A percentile compares a stretch with the other conserved stretches of the same genome.
phyloP scores from a whole-genome alignment of 2,888 invertebrate species.

The Macaria liturata region DNA sequence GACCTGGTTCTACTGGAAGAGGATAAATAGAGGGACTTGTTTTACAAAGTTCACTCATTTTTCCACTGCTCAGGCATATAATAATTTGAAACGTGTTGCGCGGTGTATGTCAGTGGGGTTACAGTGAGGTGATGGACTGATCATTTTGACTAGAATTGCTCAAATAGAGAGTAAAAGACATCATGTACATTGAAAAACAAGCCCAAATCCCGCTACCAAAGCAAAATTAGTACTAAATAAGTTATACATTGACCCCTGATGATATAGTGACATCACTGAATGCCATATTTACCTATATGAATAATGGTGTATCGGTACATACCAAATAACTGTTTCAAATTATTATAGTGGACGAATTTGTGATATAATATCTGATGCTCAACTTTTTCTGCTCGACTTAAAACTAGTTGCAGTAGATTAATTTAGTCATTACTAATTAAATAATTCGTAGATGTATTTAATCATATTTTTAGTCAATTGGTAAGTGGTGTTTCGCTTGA shows the following conservation, averaged over 20 bases:
- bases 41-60: slow-evolving; percentile 66
- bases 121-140: too few species aligned
- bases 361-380: slow-evolving; percentile 72
- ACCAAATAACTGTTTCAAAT: slow-evolving; percentile 57
- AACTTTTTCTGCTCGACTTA: slow-evolving; percentile 70
- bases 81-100: slow-evolving; percentile 64
- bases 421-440: slow-evolving; percentile 36
- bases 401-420: slow-evolving; percentile 57
- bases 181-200: too few species aligned
- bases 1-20: slow-evolving; percentile 93
- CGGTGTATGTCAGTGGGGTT: too few species aligned
- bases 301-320: too few species aligned
- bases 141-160: too few species aligned
- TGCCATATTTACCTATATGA: too few species aligned
- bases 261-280: too few species aligned
- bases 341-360: slow-evolving; percentile 71
- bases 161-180: too few species aligned
- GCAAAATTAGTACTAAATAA: too few species aligned
- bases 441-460: slow-evolving; percentile 12
- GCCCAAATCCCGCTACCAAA: too few species aligned
- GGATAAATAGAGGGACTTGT: slow-evolving; percentile 77
- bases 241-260: too few species aligned
- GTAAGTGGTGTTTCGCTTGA: slow-evolving; percentile 54
- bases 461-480: slow-evolving; percentile 40
- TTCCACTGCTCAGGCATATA: slow-evolving; percentile 52